Evolutionary conservation across 2,888 invertebrate species (phyloP).

Genomic region (Cremastobaeus sp.): DNA sequence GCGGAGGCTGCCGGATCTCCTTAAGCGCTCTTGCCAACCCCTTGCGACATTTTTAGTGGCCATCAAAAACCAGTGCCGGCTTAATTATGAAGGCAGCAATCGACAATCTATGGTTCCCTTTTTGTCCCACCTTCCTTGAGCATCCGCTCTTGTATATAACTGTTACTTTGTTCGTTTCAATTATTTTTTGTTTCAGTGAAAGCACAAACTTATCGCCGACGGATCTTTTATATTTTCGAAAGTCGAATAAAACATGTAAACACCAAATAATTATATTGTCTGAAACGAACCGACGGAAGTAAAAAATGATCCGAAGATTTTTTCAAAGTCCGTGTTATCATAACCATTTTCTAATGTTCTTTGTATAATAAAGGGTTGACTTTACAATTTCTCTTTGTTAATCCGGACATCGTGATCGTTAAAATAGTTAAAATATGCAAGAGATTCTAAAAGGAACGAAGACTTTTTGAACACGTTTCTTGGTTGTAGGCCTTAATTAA

Average conservation of each 20-base stretch:
- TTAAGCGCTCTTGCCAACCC: constrained; percentile 74
- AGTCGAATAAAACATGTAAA: too few relatives aligned
- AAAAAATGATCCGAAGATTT: too few relatives aligned
- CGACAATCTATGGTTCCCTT: constrained; percentile 57
- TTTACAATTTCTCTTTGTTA: too few relatives aligned
- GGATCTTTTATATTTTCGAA: constrained; percentile 11
- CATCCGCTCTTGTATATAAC: constrained; percentile 30
- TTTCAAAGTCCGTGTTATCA: too few relatives aligned
- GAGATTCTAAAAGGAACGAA: too few relatives aligned
- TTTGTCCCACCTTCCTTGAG: constrained; percentile 44
- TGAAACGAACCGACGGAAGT: too few relatives aligned
- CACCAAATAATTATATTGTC: constrained; percentile 19
- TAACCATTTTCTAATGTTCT: too few relatives aligned
- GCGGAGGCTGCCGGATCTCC: constrained; percentile 68
- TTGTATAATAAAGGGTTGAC: too few relatives aligned
- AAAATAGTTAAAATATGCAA: too few relatives aligned
- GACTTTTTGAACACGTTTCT: constrained; percentile 10
- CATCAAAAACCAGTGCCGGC: constrained; percentile 76
- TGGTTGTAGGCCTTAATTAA: constrained; percentile 24
- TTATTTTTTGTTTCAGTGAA: constrained; percentile 36
- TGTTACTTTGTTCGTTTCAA: constrained; percentile 16
- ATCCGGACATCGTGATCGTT: too few relatives aligned
- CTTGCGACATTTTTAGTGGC: constrained; percentile 78
- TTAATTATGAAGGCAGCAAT: constrained; percentile 75
- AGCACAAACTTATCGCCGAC: constrained; percentile 28